These are phyloP conservation scores for Ornithorhynchus anatinus DNA, from an alignment of 2,113 vertebrate species.

Conservation along the genomic window DNA sequence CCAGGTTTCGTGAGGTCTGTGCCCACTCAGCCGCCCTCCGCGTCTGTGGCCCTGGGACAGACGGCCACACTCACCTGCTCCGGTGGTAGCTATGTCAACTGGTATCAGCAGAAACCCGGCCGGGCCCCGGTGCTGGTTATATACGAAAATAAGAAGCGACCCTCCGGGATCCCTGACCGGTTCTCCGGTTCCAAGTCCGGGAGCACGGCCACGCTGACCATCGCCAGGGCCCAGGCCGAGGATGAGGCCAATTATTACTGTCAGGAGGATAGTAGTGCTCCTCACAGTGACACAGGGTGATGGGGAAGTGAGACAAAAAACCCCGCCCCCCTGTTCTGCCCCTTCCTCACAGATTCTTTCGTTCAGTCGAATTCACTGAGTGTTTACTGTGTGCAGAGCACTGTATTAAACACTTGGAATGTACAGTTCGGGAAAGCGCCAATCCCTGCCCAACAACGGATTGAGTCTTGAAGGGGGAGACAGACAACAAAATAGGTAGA, in stretches of 20 bases:
- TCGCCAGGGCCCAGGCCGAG: not conserved
- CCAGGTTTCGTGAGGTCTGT: not conserved
- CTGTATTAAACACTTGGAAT: no score
- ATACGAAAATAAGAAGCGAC: rapidly evolving
- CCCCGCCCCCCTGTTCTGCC: not conserved
- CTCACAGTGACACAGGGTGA: not conserved
- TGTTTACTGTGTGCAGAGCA: no score
- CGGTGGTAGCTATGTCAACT: rapidly evolving
- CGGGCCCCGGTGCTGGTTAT: not conserved
- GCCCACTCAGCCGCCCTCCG: rapidly evolving
- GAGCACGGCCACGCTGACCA: not conserved
- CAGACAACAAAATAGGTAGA: no score
- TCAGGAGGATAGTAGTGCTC: not conserved
- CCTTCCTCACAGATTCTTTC: no score
- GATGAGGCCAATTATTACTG: slow-evolving; percentile 6
- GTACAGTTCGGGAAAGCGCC: no score
- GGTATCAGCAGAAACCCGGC: slow-evolving; percentile 21
- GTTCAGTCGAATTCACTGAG: no score
- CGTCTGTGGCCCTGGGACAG: rapidly evolving
- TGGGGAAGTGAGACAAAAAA: not conserved
- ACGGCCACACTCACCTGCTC: not conserved
- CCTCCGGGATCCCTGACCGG: not conserved
- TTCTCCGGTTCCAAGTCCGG: not conserved
- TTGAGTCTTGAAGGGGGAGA: no score
- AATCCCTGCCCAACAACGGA: no score